Base-by-base conservation (phyloP, 2,888 invertebrate species). In the Phengaris alcon region DNA sequence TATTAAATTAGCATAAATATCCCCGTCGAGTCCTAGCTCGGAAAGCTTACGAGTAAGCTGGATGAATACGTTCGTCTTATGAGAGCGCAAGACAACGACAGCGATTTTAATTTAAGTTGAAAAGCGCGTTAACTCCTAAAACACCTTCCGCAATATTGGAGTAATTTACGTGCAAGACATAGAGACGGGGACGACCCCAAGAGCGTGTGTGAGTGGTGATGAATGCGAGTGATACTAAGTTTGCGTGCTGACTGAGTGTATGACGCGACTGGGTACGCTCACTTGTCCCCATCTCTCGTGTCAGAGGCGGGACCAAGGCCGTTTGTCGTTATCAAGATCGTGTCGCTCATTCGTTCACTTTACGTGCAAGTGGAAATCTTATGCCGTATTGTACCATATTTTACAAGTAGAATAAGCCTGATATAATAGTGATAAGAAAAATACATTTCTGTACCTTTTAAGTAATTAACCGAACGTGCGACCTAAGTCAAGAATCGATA, bases 391-490 rank as follows among this genome's bases (percentile, higher is more conserved):
- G 93, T 92, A 92, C 91, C 91, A 93, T 93, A 92, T 90, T 88
- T 89, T 87, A 84, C 88, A 87, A 87, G 85, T 92, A 93, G 90
- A 79, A 77, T 91, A 90, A 90, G 90, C 88, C 87, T 90, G 89
- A 90, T 87, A 87, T 89, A 80, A 85, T 93, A 93, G 90, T 87
- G 86, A 86, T 93, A 91, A 88, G 89, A 90, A 88, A 91, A 88
- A 88, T 44, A 83, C 90, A 88, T 89, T 91, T 88, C 89, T 88
- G 91, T 93, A 93, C 90, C 90, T 92, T 89, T 88, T 90, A 92
- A 91, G 91, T 93, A 93, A 91, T 90, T 89, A 92, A 89, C 90
- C 89, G 90, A 93, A 91, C 90, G 90, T 90, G 93, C 92, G 93
- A 92, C 93, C 91, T 92, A 90, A 93, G 93, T 93, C 93, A 93